A percentile compares a stretch with the other conserved stretches of the same genome.
phyloP scores from a whole-genome alignment of 2,888 invertebrate genomes.

The Vesta saturnalis region DNA sequence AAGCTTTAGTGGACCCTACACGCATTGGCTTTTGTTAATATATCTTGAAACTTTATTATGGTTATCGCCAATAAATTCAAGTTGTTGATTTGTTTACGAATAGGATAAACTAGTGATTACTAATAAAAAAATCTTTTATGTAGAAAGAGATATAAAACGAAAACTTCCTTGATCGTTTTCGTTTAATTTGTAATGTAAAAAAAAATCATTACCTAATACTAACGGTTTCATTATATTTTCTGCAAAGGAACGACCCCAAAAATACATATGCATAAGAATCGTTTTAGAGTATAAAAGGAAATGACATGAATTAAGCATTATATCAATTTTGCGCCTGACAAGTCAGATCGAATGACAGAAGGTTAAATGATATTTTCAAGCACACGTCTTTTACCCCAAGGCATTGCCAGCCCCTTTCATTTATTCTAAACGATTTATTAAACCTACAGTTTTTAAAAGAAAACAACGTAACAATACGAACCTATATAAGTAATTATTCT shows the following conservation, averaged over 20 bases:
- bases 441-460: conserved; percentile 3
- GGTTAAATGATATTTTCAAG: conserved; percentile 54
- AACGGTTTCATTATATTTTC: conserved; percentile 4
- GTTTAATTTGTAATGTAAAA: not conserved
- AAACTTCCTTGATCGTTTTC: not conserved
- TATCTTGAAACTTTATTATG: conserved; percentile 31
- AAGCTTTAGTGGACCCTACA: conserved; percentile 34
- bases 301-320: conserved; percentile 62
- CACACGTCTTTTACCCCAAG: conserved; percentile 32
- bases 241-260: conserved; percentile 7
- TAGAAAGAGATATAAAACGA: not conserved
- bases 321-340: conserved; percentile 63
- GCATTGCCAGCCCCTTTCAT: conserved; percentile 22
- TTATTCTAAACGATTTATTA: conserved; percentile 13
- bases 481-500: too few relatives aligned
- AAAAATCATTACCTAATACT: conserved; percentile 10
- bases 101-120: not conserved
- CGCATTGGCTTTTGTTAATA: conserved; percentile 46
- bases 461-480: not conserved
- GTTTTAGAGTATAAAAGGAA: conserved; percentile 39
- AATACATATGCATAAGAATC: conserved; percentile 58
- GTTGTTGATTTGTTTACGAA: conserved; percentile 3
- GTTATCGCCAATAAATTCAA: conserved; percentile 25
- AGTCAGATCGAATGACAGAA: conserved; percentile 61
- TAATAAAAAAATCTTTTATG: not conserved